Percentiles rank a stretch among this genome's conserved stretches.
phyloP scores from a whole-genome alignment of 1,140 invertebrate species.

The Hyles vespertilio region DNA sequence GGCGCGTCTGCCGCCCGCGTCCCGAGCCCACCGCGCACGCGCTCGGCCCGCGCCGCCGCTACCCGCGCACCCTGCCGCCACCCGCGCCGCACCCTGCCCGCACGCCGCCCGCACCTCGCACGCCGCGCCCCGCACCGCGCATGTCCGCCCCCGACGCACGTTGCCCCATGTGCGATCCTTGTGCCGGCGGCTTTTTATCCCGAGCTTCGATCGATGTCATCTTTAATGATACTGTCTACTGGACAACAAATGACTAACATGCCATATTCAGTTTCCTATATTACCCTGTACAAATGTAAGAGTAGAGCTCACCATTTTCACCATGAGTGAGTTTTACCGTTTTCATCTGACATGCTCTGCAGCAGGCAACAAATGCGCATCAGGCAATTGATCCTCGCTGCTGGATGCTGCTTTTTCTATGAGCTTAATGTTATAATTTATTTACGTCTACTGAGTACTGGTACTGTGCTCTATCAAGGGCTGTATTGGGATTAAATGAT shows the following conservation, averaged over 20 bases:
- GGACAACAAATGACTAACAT: neutral
- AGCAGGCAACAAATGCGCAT: too few relatives aligned
- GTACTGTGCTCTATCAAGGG: too few relatives aligned
- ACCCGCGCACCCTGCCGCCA: conserved; percentile 24
- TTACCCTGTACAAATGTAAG: too few relatives aligned
- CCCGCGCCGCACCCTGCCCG: conserved; percentile 11
- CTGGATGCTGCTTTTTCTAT: too few relatives aligned
- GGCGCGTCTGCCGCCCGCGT: conserved; percentile 60
- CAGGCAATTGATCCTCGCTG: too few relatives aligned
- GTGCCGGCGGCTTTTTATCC: conserved; percentile 28
- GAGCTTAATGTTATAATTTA: too few relatives aligned
- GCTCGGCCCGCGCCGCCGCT: conserved; percentile 21
- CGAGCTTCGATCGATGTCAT: conserved; percentile 33
- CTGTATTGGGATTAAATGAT: too few relatives aligned
- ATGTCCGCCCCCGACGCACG: conserved; percentile 29
- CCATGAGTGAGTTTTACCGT: too few relatives aligned
- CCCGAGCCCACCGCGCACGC: conserved; percentile 40
- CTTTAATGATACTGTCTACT: neutral
- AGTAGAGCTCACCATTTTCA: too few relatives aligned
- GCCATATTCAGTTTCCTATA: too few relatives aligned
- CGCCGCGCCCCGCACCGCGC: conserved; percentile 13
- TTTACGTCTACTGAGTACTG: too few relatives aligned
- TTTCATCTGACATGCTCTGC: too few relatives aligned
- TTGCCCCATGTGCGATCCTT: conserved; percentile 23
- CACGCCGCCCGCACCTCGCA: conserved; percentile 3